Conservation (phyloP, 2,797 vertebrate species). For the Gymnoscopelus braueri region DNA sequence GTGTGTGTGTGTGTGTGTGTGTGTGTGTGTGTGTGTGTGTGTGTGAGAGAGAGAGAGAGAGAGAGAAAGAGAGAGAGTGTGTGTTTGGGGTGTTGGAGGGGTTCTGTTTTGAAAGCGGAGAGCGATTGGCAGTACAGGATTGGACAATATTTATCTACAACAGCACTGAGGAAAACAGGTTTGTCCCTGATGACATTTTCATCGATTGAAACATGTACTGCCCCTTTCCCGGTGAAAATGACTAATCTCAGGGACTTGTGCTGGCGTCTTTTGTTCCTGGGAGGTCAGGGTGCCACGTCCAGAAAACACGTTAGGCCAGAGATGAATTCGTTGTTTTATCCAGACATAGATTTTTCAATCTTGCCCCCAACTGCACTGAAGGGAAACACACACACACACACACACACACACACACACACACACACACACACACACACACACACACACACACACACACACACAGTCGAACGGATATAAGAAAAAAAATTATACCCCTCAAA, state of each 20-base stretch:
- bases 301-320: conserved; percentile 60
- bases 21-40: conserved; percentile 31
- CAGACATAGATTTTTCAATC: conserved; percentile 70
- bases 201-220: conserved; percentile 80
- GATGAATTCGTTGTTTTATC: conserved; percentile 72
- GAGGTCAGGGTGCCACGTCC: conserved; percentile 66
- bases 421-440: too few species aligned
- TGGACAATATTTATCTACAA: conserved; percentile 79
- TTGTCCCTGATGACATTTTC: conserved; percentile 82
- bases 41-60: conserved; percentile 15
- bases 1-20: conserved; percentile 30
- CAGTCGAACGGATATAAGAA: neutral
- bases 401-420: too few species aligned
- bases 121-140: conserved; percentile 70
- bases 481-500: conserved; percentile 20
- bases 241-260: conserved; percentile 73
- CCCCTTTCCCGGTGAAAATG: conserved; percentile 65
- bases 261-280: conserved; percentile 63
- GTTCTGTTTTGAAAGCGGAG: conserved; percentile 52
- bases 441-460: too few species aligned
- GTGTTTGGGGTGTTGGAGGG: neutral
- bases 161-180: conserved; percentile 76
- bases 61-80: neutral
- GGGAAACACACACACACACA: conserved; percentile 10
- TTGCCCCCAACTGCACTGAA: conserved; percentile 44